Conservation (phyloP, 2,888 invertebrate species). For the Therioaphis trifolii region DNA sequence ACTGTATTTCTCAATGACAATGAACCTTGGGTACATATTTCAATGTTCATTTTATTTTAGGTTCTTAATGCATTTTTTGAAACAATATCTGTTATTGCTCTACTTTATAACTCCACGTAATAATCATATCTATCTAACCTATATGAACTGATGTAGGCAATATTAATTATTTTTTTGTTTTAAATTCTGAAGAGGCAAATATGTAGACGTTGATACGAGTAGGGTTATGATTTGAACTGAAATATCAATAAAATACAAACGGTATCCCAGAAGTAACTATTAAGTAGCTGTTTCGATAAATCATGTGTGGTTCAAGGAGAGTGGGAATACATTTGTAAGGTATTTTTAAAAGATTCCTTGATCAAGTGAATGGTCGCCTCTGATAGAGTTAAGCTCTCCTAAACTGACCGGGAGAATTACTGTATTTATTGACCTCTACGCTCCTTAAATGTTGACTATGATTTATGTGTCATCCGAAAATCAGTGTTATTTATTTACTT, state of each 20-base stretch:
- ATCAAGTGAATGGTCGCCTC: conserved; percentile 34
- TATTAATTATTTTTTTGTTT: neutral
- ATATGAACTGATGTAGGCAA: too few species aligned
- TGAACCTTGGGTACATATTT: too few species aligned
- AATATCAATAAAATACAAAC: conserved; percentile 21
- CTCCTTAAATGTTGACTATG: conserved; percentile 37
- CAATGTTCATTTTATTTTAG: too few species aligned
- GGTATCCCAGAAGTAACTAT: neutral
- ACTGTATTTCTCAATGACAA: too few species aligned
- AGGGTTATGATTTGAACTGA: neutral
- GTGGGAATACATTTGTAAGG: conserved; percentile 42
- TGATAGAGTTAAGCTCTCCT: conserved; percentile 51
- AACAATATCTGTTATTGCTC: neutral
- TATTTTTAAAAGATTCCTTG: neutral
- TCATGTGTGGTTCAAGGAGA: neutral
- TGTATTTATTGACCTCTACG: conserved; percentile 53
- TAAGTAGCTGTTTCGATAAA: neutral
- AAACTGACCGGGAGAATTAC: conserved; percentile 12
- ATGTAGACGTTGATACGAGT: neutral
- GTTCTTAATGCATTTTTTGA: neutral
- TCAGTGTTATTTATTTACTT: neutral
- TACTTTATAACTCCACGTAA: neutral
- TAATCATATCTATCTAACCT: neutral
- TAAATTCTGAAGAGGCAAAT: neutral
- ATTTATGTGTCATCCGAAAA: conserved; percentile 28